phyloP scores from a whole-genome alignment of 1,140 invertebrate species.

The Ectropis grisescens region DNA sequence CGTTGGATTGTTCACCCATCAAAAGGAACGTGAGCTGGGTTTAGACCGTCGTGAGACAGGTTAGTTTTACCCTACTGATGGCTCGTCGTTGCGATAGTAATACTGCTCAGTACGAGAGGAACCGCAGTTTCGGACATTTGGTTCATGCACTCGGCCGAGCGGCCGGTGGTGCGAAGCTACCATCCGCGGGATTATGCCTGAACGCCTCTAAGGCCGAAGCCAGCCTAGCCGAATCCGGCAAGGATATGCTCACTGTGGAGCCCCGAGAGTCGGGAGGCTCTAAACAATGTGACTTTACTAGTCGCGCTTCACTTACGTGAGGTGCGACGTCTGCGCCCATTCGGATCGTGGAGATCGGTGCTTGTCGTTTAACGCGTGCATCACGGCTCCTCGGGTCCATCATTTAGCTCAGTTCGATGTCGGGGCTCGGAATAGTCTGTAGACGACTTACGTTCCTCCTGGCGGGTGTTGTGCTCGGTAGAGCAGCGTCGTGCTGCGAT shows the following conservation, averaged over 20 bases:
- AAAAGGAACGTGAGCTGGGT: conserved; percentile 83
- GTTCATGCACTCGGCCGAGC: conserved; percentile 77
- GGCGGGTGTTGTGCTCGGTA: conserved; percentile 75
- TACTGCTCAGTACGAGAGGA: conserved; percentile 74
- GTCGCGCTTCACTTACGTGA: conserved; percentile 75
- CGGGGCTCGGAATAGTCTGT: conserved; percentile 69
- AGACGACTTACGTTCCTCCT: conserved; percentile 73
- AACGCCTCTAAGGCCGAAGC: conserved; percentile 87
- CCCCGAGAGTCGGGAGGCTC: conserved; percentile 70
- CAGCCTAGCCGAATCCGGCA: conserved; percentile 73
- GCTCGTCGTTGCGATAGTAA: conserved; percentile 49
- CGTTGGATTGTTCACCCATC: conserved; percentile 68
- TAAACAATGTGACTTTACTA: conserved; percentile 73
- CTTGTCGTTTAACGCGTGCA: no score
- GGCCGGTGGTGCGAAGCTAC: conserved; percentile 81
- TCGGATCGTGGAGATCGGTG: no score
- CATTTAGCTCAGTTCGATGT: conserved; percentile 58
- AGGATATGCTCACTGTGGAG: conserved; percentile 63
- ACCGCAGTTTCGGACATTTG: conserved; percentile 81
- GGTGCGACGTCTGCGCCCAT: no score
- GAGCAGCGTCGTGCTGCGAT: conserved; percentile 72
- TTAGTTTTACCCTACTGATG: conserved; percentile 77
- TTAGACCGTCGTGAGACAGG: conserved; percentile 85
- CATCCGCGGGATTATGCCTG: conserved; percentile 87
- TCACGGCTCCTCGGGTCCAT: no score